Conservation (phyloP, 2,888 invertebrate genomes). For the Cryptus armator region DNA sequence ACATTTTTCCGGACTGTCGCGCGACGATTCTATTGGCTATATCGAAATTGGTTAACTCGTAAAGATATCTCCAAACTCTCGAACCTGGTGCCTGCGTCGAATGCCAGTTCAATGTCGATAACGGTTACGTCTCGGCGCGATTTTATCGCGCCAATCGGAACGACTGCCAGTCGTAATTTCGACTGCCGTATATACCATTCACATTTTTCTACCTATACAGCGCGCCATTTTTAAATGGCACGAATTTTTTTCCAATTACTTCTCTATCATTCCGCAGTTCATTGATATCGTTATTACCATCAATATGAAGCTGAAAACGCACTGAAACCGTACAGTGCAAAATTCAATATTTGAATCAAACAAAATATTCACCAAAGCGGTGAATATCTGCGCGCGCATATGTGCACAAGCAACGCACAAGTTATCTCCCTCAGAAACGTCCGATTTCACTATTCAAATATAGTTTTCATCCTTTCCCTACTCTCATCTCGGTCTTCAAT, state of each 20-base stretch:
- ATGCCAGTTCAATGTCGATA: constrained; percentile 46
- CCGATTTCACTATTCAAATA: not conserved
- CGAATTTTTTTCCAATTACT: not conserved
- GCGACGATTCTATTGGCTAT: not conserved
- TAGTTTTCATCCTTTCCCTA: not conserved
- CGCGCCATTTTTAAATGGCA: not conserved
- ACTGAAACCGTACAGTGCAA: not conserved
- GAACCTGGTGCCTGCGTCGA: not conserved
- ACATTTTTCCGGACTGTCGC: not conserved
- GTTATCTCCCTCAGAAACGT: not conserved
- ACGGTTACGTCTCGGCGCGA: constrained; percentile 40
- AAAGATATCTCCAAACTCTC: constrained; percentile 20
- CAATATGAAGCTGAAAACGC: not conserved
- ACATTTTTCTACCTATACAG: not conserved
- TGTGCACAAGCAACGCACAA: not conserved
- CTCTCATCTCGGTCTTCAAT: not conserved
- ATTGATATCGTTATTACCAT: constrained; percentile 24
- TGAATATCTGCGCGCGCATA: not conserved
- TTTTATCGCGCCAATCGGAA: constrained; percentile 54
- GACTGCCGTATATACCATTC: not conserved
- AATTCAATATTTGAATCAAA: not conserved
- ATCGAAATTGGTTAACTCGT: constrained; percentile 32
- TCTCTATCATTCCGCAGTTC: not conserved
- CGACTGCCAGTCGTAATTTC: constrained; percentile 17
- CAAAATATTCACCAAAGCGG: not conserved